Evolutionary conservation across 2,888 invertebrate genomes (phyloP).

Genomic region (Sipha maydis): DNA sequence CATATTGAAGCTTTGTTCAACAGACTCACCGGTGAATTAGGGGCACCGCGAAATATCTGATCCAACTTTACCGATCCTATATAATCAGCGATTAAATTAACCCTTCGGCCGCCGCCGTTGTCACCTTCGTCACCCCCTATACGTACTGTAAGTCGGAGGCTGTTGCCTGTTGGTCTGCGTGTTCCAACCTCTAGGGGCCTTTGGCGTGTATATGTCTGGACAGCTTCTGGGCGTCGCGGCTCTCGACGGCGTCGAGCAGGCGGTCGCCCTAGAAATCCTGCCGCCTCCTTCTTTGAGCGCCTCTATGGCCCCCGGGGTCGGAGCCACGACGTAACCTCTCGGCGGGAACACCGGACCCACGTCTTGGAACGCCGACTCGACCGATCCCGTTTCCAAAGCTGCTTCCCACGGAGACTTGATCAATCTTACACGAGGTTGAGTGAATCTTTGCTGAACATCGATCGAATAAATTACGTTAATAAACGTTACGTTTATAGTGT

Average conservation of each 20-base stretch:
- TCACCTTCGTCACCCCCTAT: too few relatives aligned
- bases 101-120: background rate
- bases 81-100: background rate
- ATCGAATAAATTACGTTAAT: background rate
- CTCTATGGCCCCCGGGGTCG: constrained; percentile 64
- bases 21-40: constrained; percentile 65
- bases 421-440: constrained; percentile 72
- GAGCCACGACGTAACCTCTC: constrained; percentile 64
- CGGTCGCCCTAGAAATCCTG: constrained; percentile 52
- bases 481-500: too few relatives aligned
- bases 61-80: constrained; percentile 65
- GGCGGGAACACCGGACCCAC: constrained; percentile 64
- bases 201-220: constrained; percentile 69
- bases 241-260: constrained; percentile 56
- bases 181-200: constrained; percentile 70
- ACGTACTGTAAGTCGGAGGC: constrained; percentile 51
- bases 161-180: constrained; percentile 58
- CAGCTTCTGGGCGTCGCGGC: constrained; percentile 25
- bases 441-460: constrained; percentile 71
- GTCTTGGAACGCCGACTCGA: constrained; percentile 76
- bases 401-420: constrained; percentile 79
- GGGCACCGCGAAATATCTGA: constrained; percentile 65
- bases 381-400: constrained; percentile 77
- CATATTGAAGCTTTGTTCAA: constrained; percentile 45
- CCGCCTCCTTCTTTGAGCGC: constrained; percentile 60